Evolutionary conservation across 2,888 invertebrate species (phyloP).

Genomic region (Gasteruption jaculator): DNA sequence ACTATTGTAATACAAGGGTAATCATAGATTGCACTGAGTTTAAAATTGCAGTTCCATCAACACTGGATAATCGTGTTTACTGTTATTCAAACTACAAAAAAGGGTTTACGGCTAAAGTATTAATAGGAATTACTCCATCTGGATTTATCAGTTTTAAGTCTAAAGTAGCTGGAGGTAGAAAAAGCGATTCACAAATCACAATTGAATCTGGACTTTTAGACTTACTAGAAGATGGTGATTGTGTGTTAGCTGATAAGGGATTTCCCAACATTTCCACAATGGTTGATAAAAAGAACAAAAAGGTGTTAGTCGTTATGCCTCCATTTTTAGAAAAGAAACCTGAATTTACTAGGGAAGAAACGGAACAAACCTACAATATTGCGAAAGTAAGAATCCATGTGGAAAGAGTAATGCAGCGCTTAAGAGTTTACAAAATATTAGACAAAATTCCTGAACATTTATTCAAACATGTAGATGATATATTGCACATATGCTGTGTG

Average conservation of each 20-base stretch:
- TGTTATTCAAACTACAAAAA: constrained; percentile 20
- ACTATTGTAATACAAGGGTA: constrained; percentile 16
- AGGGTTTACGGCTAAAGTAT: constrained; percentile 21
- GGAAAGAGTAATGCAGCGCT: constrained; percentile 19
- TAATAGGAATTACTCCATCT: constrained; percentile 23
- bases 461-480: constrained; percentile 16
- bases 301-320: constrained; percentile 19
- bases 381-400: constrained; percentile 17
- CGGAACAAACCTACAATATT: constrained; percentile 17
- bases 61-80: constrained; percentile 10
- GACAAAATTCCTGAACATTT: constrained; percentile 12
- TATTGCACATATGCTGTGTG: constrained; percentile 19
- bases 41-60: constrained; percentile 12
- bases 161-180: constrained; percentile 21
- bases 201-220: constrained; percentile 21
- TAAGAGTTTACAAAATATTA: constrained; percentile 16
- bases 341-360: constrained; percentile 16
- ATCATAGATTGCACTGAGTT: constrained; percentile 23
- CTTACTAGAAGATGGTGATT: constrained; percentile 18
- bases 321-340: constrained; percentile 15
- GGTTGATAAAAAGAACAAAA: constrained; percentile 14
- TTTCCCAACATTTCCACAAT: constrained; percentile 13
- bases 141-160: constrained; percentile 25
- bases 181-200: constrained; percentile 23
- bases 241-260: constrained; percentile 21